Evolutionary conservation across 1,140 invertebrate species (phyloP).

Genomic region (Eufriesea mexicana): DNA sequence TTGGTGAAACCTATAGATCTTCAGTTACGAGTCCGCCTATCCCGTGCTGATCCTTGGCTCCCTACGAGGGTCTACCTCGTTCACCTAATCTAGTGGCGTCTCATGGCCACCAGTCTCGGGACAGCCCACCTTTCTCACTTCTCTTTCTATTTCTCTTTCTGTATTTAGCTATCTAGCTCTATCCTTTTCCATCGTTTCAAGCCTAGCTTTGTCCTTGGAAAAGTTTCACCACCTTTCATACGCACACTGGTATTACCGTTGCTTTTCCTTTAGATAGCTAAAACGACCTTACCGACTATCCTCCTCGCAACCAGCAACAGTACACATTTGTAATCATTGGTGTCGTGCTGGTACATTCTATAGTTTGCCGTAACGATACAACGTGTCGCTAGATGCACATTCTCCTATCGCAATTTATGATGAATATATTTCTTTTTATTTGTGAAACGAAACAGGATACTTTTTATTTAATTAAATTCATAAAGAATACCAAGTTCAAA

Average conservation of each 20-base stretch:
- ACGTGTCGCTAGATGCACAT: background rate
- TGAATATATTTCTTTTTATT: background rate
- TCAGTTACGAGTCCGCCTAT: slow-evolving; percentile 46
- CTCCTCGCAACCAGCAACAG: too few species aligned
- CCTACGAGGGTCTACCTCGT: slow-evolving; percentile 14
- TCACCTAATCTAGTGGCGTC: slow-evolving; percentile 4
- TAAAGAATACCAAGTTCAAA: background rate
- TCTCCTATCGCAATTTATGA: background rate
- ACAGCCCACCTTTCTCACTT: slow-evolving; percentile 8
- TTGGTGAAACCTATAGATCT: slow-evolving; percentile 24
- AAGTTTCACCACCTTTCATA: slow-evolving; percentile 57
- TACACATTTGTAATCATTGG: background rate
- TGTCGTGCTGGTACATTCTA: background rate
- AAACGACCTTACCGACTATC: slow-evolving; percentile 21
- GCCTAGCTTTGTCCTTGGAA: slow-evolving; percentile 46
- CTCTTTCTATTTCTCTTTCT: background rate
- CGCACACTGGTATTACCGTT: slow-evolving; percentile 52
- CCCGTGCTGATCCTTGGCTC: slow-evolving; percentile 1
- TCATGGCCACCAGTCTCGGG: slow-evolving; percentile 30
- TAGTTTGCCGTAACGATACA: background rate
- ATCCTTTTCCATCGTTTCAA: background rate
- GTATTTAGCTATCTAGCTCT: background rate
- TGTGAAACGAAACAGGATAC: too few species aligned
- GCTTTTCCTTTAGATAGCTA: background rate
- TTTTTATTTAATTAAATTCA: too few species aligned